Conservation (phyloP, 2,888 invertebrate genomes). For the Rhagium mordax region DNA sequence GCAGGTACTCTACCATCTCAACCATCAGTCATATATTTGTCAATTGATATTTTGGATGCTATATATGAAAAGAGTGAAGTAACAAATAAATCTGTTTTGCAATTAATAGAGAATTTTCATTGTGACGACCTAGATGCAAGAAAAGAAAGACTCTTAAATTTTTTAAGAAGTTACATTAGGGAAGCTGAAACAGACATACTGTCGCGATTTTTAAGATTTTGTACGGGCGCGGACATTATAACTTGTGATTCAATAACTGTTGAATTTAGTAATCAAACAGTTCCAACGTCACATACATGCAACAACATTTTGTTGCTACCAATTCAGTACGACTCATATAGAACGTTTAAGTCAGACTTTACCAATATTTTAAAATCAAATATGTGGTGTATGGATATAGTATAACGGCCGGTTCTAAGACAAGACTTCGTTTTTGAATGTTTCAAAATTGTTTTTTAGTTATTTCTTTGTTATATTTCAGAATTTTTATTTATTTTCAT, state of each 20-base stretch:
- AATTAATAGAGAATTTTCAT: background rate
- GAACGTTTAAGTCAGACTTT: constrained; percentile 21
- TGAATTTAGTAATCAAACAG: constrained; percentile 27
- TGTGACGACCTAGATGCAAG: background rate
- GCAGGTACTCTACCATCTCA: too few relatives aligned
- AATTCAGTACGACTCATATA: constrained; percentile 15
- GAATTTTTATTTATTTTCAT: too few relatives aligned
- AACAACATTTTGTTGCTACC: constrained; percentile 33
- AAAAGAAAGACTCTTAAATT: constrained; percentile 9
- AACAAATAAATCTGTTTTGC: background rate
- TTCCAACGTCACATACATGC: constrained; percentile 29
- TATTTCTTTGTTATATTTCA: too few relatives aligned
- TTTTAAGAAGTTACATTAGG: constrained; percentile 32
- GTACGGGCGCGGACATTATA: constrained; percentile 33
- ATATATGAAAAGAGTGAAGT: constrained; percentile 2
- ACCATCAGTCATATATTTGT: too few relatives aligned
- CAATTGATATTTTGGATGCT: constrained; percentile 7
- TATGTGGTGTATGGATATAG: constrained; percentile 25
- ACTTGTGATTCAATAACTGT: constrained; percentile 25
- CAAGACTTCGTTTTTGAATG: background rate
- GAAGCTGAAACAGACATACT: constrained; percentile 27
- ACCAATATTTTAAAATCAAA: constrained; percentile 18
- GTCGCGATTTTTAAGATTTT: constrained; percentile 34
- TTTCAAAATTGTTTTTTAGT: too few relatives aligned
- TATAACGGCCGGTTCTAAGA: background rate